Conservation (phyloP, 2,888 invertebrate genomes). For the Patella ulyssiponensis region DNA sequence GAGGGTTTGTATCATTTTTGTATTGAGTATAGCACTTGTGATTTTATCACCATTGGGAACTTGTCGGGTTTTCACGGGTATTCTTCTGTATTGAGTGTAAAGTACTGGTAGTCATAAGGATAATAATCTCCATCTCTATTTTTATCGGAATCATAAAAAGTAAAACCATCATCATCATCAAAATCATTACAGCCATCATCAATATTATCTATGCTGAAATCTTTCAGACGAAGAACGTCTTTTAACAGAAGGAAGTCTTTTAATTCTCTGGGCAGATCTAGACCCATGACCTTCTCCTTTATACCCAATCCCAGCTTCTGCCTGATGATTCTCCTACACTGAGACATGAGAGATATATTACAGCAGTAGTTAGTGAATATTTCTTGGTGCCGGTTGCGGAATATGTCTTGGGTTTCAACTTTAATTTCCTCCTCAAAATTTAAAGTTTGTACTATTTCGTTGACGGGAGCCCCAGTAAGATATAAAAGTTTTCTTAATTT, state of each 20-base stretch:
- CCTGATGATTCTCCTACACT: background rate
- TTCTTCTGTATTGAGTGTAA: no score
- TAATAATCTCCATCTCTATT: background rate
- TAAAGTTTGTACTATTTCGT: background rate
- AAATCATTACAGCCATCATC: background rate
- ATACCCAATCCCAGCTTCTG: background rate
- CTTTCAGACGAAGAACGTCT: background rate
- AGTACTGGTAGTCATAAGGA: background rate
- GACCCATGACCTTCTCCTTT: background rate
- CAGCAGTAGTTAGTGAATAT: background rate
- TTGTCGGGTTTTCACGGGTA: no score
- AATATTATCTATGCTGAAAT: background rate
- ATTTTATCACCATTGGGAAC: no score
- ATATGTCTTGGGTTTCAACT: background rate
- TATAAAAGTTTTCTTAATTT: background rate
- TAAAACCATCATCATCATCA: conserved; percentile 6
- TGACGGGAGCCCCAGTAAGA: background rate
- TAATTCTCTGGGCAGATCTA: background rate
- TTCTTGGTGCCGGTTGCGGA: background rate
- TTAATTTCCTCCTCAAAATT: background rate
- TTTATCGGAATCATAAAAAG: background rate
- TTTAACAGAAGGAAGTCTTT: background rate
- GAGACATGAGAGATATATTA: background rate
- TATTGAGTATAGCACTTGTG: no score
- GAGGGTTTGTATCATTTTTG: no score